Conservation (phyloP, 2,797 vertebrate genomes). For the Ctenopoma multispine region DNA sequence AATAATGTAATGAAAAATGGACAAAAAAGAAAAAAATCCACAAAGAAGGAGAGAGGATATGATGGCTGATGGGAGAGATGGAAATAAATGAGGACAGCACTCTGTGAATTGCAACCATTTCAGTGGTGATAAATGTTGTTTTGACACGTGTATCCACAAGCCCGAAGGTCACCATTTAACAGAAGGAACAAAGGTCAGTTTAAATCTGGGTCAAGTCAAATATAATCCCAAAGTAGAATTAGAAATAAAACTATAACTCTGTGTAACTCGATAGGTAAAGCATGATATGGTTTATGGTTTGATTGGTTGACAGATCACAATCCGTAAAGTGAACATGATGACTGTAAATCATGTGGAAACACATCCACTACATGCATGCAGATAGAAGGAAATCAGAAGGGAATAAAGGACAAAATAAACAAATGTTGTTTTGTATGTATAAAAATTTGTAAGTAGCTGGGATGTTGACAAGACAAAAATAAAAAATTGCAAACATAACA, state of each 20-base stretch:
- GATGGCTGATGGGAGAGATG: slow-evolving; percentile 26
- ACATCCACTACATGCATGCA: no score
- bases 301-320: no score
- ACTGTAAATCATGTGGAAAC: background rate
- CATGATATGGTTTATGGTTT: no score
- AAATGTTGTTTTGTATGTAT: no score
- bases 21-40: slow-evolving; percentile 1
- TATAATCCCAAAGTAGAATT: slow-evolving; percentile 62
- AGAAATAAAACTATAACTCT: slow-evolving; percentile 10
- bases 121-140: slow-evolving; percentile 76
- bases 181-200: slow-evolving; percentile 57
- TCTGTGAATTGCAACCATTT: slow-evolving; percentile 41
- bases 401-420: no score
- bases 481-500: no score
- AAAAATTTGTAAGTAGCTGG: no score
- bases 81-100: slow-evolving; percentile 40
- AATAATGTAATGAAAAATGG: background rate
- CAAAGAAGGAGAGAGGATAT: slow-evolving; percentile 15
- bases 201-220: slow-evolving; percentile 66
- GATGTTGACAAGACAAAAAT: no score
- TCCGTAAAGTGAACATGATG: background rate
- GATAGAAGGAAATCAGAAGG: no score
- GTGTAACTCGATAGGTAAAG: no score
- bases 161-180: slow-evolving; percentile 61
- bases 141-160: slow-evolving; percentile 72